Evolutionary conservation across 1,140 invertebrate genomes (phyloP).

Genomic region (Anthonomus grandis): DNA sequence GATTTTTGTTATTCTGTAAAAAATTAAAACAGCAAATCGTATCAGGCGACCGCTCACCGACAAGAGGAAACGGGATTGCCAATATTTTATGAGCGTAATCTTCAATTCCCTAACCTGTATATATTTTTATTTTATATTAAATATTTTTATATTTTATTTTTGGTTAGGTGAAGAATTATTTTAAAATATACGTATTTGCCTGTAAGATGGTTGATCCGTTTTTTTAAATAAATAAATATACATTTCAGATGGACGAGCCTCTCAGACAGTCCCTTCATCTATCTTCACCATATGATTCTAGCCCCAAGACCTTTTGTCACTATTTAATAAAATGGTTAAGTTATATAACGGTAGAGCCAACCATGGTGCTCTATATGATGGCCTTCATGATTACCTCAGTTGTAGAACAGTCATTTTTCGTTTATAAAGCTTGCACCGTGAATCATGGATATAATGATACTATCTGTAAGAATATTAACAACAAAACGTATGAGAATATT

Average conservation of each 20-base stretch:
- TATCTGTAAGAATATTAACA: constrained; percentile 60
- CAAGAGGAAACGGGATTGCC: too few species aligned
- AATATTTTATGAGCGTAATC: too few species aligned
- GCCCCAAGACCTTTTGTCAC: constrained; percentile 8
- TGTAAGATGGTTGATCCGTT: neutral
- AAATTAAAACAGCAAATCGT: too few species aligned
- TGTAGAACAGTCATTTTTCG: constrained; percentile 72
- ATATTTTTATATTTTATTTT: too few species aligned
- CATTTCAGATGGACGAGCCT: constrained; percentile 7
- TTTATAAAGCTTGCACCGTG: constrained; percentile 67
- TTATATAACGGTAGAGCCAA: constrained; percentile 65
- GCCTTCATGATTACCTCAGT: constrained; percentile 75
- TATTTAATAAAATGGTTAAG: constrained; percentile 26
- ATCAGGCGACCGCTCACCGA: too few species aligned
- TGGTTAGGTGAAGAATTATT: too few species aligned
- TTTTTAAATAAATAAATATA: neutral
- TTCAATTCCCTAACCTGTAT: too few species aligned
- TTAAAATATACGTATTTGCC: too few species aligned
- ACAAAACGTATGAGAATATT: constrained; percentile 52
- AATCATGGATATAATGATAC: constrained; percentile 63
- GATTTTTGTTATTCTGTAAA: too few species aligned
- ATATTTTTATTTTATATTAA: too few species aligned
- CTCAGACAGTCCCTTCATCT: neutral
- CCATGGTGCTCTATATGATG: constrained; percentile 77
- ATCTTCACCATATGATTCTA: neutral